Evolutionary conservation across 2,888 invertebrate species (phyloP), one percentile per base, ranked within the genome.

Genomic region (Pseudoips prasinana): DNA sequence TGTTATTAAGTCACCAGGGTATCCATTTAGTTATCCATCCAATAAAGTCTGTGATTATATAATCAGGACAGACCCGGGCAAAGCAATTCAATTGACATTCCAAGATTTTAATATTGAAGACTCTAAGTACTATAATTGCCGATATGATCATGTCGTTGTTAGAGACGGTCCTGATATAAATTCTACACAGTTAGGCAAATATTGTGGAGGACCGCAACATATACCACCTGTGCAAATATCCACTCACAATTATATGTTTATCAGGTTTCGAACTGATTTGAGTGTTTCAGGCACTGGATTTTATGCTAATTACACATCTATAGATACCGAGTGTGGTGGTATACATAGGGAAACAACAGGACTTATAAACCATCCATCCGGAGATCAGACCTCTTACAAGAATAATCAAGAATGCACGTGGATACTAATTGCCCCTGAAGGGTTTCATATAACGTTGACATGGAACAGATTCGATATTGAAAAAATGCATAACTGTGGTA

Each of bases 391-490:
- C 1, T 42, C 22, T 0, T 92, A 92, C 20, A 51, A 53, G 8
- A 79, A 90, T 35, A 76, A 89, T 14, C 75, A 90, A 40, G 68
- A 61, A 2, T 96, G 96, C 65, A 89, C 80, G 7, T 98, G 97
- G 97, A 78, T 94, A 7, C 90, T 98, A 29, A 80, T 92, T 46
- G 95, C 95, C 1, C 93, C 94, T 0, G 80, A 83, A 25, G 92
- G 92, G 25, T 88, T 91, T 66, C 89, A 92, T 14, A 90, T 98
- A 24, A 91, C 94, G 63, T 68, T 98, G 1, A 92, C 90, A 0
- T 97, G 96, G 93, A 73, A 91, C 19, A 84, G 91, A 24, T 96
- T 97, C 64, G 81, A 89, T 11, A 46, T 96, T 31, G 94, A 96
- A 69, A 41, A 64, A 1, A 80, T 84, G 37, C 94, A 94, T 49